phyloP scores from a whole-genome alignment of 1,140 invertebrate species.

The Drosophila tsacasi region DNA sequence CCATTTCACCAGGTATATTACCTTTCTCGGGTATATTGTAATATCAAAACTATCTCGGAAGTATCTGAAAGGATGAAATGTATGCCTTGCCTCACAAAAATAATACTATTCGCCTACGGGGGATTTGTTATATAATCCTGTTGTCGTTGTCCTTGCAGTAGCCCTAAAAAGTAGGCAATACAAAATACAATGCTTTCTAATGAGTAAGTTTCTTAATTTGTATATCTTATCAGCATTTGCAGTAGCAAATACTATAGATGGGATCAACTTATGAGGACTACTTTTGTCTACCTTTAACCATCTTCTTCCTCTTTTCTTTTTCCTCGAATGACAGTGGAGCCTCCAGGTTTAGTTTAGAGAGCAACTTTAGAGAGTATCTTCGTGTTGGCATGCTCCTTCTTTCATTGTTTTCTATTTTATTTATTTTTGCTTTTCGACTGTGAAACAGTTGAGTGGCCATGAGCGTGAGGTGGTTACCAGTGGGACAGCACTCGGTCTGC shows the following conservation, averaged over 20 bases:
- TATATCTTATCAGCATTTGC: too few species aligned
- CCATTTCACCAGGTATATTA: slow-evolving; percentile 5
- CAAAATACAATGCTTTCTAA: not conserved
- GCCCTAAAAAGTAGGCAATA: slow-evolving; percentile 29
- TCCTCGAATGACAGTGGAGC: not conserved
- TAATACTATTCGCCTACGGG: not conserved
- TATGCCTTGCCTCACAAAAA: not conserved
- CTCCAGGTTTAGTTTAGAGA: not conserved
- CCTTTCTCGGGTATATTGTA: not conserved
- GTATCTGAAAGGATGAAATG: not conserved
- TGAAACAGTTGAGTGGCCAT: slow-evolving; percentile 73
- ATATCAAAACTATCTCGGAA: not conserved
- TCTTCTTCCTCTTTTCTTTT: too few species aligned
- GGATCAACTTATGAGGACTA: not conserved
- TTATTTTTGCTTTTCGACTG: slow-evolving; percentile 34
- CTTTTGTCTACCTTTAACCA: not conserved
- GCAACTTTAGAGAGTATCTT: slow-evolving; percentile 19
- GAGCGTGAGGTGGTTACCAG: slow-evolving; percentile 25
- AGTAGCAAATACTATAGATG: not conserved
- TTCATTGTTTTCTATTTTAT: not conserved
- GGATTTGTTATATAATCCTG: not conserved
- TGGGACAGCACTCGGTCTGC: slow-evolving; percentile 14
- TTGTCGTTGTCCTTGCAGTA: slow-evolving; percentile 4
- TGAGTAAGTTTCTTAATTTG: too few species aligned
- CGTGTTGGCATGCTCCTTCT: not conserved